Base-by-base conservation (phyloP, 30 jellyfish, hydroid and myxozoan species). In the Clytia hemisphaerica region DNA sequence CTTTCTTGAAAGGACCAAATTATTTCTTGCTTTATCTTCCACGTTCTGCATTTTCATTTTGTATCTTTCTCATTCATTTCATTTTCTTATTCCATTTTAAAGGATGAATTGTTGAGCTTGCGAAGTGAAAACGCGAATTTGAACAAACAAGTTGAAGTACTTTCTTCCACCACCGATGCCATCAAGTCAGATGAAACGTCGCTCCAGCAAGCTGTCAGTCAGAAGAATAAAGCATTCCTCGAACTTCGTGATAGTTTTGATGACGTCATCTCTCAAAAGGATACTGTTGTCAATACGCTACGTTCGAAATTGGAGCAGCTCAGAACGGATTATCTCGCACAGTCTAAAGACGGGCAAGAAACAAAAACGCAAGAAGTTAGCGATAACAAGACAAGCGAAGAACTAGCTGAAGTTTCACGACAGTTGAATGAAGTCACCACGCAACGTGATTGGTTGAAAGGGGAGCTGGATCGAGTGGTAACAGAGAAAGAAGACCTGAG, bases 191-290 rank as follows among this genome's bases (percentile, higher is more conserved):
- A 67, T 2, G 44, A 69, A 35, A 79, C 94, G 12, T 83, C 72
- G 53, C 35, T 84, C 65, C 81, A 84, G 65, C 49, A 82, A 0
- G 65, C 58, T 1, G 50, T 87, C 21, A 33, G 87, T 6, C 85
- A 72, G 28, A 87, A 87, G 71, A 87, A 87, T 60, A 64, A 37
- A 10, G 71, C 94, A 21, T 61, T 87, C 77, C 22, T 76, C 37
- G 94, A 87, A 53, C 67, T 87, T 19, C 61, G 97, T 7, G 86
- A 79, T 16, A 74, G 58, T 45, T 87, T 87, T 74, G 92, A 87
- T 9, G 90, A 66, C 9, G 90, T 87, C 26, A 73, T 87, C 37
- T 33, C 82, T 33, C 95, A 87, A 37, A 87, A 87, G 45, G 94
- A 87, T 37, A 55, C 70, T 15, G 66, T 87, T 14, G 64, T 84